These are phyloP conservation scores for Urocynchramus pylzowi DNA, from an alignment of 2,113 vertebrate genomes.

Conservation along the genomic window DNA sequence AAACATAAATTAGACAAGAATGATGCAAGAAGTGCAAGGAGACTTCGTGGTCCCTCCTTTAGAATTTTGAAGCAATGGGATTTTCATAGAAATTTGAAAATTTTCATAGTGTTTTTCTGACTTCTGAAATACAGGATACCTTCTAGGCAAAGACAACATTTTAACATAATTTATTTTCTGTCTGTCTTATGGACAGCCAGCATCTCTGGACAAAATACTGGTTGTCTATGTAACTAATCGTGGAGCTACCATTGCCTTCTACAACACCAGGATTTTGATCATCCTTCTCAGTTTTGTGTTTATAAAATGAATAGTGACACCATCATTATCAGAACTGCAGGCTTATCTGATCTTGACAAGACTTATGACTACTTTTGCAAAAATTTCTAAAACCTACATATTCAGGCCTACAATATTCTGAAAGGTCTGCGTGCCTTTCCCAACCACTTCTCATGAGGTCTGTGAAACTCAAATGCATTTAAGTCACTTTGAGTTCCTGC, in stretches of 20 bases:
- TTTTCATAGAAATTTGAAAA: not conserved
- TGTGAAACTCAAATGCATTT: not conserved
- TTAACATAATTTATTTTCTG: not conserved
- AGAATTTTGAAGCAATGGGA: not conserved
- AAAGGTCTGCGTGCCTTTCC: not conserved
- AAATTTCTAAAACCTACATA: not conserved
- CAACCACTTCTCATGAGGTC: not conserved
- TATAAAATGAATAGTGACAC: not conserved
- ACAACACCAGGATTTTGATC: rapidly evolving
- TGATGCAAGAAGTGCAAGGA: not conserved
- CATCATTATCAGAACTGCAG: not conserved
- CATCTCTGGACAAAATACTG: not conserved
- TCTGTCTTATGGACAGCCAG: not conserved
- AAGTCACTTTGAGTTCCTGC: not conserved
- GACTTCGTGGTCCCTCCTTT: not conserved
- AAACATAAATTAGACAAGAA: not conserved
- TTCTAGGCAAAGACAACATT: not conserved
- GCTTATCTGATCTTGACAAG: not conserved
- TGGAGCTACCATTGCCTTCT: not conserved
- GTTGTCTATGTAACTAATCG: not conserved
- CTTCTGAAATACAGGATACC: not conserved
- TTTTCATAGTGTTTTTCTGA: not conserved
- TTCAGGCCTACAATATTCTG: not conserved
- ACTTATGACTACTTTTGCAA: not conserved
- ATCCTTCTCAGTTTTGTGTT: not conserved